These are phyloP conservation scores for Papilio gigon DNA, from an alignment of 2,888 invertebrate species.

Conservation along the genomic window DNA sequence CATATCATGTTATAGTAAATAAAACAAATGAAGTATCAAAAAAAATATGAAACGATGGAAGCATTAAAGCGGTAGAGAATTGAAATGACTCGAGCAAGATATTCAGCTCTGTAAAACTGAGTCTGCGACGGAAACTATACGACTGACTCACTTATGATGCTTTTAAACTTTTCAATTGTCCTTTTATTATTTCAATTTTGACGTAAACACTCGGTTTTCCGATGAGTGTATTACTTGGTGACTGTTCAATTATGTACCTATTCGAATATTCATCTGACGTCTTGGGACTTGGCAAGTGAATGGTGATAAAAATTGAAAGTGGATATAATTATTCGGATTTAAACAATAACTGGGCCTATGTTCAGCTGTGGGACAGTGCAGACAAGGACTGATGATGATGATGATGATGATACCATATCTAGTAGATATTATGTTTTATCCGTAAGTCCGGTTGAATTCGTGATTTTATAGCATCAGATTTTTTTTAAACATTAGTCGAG, in stretches of 20 bases:
- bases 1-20: no score
- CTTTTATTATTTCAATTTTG: background rate
- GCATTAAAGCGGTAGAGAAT: slow-evolving; percentile 27
- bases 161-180: slow-evolving; percentile 14
- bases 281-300: no score
- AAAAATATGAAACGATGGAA: slow-evolving; percentile 12
- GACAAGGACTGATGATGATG: no score
- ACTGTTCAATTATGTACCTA: background rate
- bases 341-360: no score
- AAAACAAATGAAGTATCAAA: background rate
- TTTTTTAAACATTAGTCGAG: no score
- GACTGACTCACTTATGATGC: slow-evolving; percentile 21
- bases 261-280: no score
- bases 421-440: no score
- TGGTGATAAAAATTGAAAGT: no score
- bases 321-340: background rate
- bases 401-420: no score
- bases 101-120: slow-evolving; percentile 9
- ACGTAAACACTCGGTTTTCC: background rate
- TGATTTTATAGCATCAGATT: no score
- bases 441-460: no score
- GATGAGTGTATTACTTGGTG: background rate
- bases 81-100: slow-evolving; percentile 28
- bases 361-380: no score
- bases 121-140: slow-evolving; percentile 25